A percentile compares a stretch with the other conserved stretches of the same genome.
phyloP scores from a whole-genome alignment of 1,140 invertebrate genomes.

The Atta colombica region DNA sequence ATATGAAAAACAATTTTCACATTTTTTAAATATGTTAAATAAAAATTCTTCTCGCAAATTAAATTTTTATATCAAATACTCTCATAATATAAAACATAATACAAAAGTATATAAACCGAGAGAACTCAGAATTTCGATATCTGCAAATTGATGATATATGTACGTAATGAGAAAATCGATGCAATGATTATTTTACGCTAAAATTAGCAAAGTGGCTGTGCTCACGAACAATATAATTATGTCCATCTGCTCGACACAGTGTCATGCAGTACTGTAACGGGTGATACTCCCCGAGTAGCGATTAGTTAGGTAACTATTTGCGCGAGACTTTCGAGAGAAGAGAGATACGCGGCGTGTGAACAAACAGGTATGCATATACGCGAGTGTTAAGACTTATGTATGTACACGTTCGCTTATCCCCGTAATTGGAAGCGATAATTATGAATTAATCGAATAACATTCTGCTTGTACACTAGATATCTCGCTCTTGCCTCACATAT shows the following conservation, averaged over 20 bases:
- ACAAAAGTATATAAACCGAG: too few species aligned
- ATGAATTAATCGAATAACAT: conserved; percentile 54
- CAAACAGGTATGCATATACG: conserved; percentile 24
- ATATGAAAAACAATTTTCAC: neutral
- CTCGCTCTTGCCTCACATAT: too few species aligned
- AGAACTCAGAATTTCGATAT: neutral
- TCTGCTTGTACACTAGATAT: neutral
- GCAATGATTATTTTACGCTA: conserved; percentile 13
- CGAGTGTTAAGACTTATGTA: conserved; percentile 1
- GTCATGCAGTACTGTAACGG: conserved; percentile 35
- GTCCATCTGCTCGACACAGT: conserved; percentile 44
- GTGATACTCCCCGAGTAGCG: conserved; percentile 13
- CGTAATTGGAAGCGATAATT: conserved; percentile 69
- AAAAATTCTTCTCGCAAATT: neutral
- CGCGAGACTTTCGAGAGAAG: conserved; percentile 55
- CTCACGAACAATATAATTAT: conserved; percentile 45
- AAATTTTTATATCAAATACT: neutral
- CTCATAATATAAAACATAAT: neutral
- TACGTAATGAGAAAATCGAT: neutral
- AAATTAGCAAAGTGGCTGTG: conserved; percentile 44
- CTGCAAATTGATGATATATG: conserved; percentile 15
- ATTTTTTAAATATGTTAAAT: neutral
- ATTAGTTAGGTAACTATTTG: conserved; percentile 57
- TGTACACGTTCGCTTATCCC: conserved; percentile 29
- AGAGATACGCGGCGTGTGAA: conserved; percentile 42